Base-by-base conservation (phyloP, 2,113 vertebrate genomes). In the Lutjanus erythropterus region DNA sequence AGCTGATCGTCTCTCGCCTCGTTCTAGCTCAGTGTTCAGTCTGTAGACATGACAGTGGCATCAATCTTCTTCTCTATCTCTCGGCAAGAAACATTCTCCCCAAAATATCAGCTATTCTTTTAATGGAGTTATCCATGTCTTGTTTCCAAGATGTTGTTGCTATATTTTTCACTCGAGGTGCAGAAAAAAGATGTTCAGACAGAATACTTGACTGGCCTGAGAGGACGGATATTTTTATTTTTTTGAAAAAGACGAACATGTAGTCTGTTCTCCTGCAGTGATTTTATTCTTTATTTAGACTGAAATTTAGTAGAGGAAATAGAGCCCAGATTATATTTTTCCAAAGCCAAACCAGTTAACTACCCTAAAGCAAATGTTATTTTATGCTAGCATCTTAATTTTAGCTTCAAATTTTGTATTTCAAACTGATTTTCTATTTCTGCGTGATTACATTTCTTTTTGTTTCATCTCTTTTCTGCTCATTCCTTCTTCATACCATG, bases 151-250 rank as follows among this genome's bases (percentile, higher is more conserved):
- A 31, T 23, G 9, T 27, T 31, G 3, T n/a, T 41, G 2, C 8
- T 29, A 21, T 0, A 69, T 58, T 70, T 66, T n/a, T 44, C 33
- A 61, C 27, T 14, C 12, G 29, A 75, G 66, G 33, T n/a, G 19
- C n/a, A 49, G 41, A 0, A 29, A 29, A 42, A 47, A 64, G 10
- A 75, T 21, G n/a, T 62, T 69, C 65, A 58, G 19, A 39, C 42
- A 53, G 47, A 86, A 73, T 52, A 56, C 56, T 62, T 37, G 23
- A 50, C 52, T 66, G 25, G 0, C 29, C 56, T 59, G 12, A 70
- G 11, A 61, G 5, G 67, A 55, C 0, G 0, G 59, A 35, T 35
- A 35, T 16, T 39, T 1, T 39, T 19, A 35, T n/a, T 53, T n/a
- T 64, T 39, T 15, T 1, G 7, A 66, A 78, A 23, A 9, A 49